Evolutionary conservation across 2,113 vertebrate species (phyloP).

Genomic region (Fulica atra): DNA sequence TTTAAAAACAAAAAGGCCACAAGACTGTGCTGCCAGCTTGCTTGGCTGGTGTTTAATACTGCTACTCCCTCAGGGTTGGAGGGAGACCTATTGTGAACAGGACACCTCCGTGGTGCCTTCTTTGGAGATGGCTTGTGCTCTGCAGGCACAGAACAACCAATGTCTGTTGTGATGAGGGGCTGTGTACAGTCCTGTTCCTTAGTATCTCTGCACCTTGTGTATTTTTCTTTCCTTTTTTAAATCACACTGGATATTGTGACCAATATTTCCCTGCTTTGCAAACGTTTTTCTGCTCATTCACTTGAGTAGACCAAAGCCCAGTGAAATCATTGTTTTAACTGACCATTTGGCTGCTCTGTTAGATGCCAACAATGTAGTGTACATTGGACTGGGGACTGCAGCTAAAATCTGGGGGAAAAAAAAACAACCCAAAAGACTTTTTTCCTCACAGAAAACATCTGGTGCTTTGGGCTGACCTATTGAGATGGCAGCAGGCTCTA

Average conservation of each 20-base stretch:
- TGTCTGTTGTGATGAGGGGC: background rate
- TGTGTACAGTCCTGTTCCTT: background rate
- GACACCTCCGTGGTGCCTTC: fast-evolving
- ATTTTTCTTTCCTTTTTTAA: background rate
- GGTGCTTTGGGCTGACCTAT: background rate
- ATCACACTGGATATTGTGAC: no score
- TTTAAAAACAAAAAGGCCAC: no score
- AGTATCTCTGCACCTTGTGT: background rate
- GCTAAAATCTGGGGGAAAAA: background rate
- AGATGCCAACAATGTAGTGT: background rate
- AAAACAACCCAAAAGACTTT: background rate
- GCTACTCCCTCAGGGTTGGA: no score
- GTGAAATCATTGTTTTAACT: background rate
- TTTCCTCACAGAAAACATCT: conserved; percentile 4
- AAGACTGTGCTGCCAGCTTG: no score
- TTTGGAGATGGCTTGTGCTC: background rate
- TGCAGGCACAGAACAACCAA: background rate
- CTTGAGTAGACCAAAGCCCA: background rate
- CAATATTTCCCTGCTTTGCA: background rate
- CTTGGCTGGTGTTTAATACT: no score
- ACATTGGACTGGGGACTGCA: background rate
- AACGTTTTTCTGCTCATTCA: background rate
- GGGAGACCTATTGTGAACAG: no score
- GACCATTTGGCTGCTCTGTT: background rate
- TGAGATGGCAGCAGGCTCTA: background rate